Evolutionary conservation across 2,888 invertebrate species (phyloP), one percentile per base, ranked within the genome.

Genomic region (Agonopterix arenella): DNA sequence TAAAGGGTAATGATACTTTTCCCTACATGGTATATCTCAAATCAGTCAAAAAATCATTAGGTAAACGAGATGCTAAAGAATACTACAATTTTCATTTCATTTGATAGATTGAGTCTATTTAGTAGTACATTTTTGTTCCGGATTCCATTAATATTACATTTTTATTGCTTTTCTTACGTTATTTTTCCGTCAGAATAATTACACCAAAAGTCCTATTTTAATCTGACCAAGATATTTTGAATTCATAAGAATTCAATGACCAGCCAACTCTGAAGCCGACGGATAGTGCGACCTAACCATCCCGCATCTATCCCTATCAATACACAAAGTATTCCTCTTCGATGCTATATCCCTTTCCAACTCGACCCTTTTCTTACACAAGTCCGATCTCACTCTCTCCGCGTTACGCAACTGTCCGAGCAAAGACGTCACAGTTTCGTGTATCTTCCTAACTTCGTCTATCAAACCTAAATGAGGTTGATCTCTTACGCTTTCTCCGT

Each of bases 401-500:
- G 95, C 93, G 54, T 92, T 92, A 36, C 84, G 90, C 44, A 95
- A 70, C 67, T 94, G 93, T 0, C 91, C 90, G 42, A 90, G 78
- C 64, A 95, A 84, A 7, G 92, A 91, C 0, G 93, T 91, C 1
- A 94, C 92, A 9, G 92, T 92, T 60, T 94, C 93, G 40, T 92
- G 92, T 45, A 95, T 90, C 47, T 89, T 90, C 69, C 92, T 93
- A 0, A 94, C 94, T 79, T 96, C 95, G 45, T 94, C 93, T 36
- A 95, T 90, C 36, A 95, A 76, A 10, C 92, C 93, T 64, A 93
- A 90, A 78, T 97, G 97, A n/a, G 95, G 92, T 45, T 91, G 91
- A 76, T 97, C 97, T 49, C 96, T 90, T 55, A 96, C 96, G 66
- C 93, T 93, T 76, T 97, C 97, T 2, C 95, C 94, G 53, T 95